Percentiles rank a stretch among this genome's conserved stretches.
phyloP scores from a whole-genome alignment of 2,888 invertebrate genomes.

The Parthenolecanium corni region DNA sequence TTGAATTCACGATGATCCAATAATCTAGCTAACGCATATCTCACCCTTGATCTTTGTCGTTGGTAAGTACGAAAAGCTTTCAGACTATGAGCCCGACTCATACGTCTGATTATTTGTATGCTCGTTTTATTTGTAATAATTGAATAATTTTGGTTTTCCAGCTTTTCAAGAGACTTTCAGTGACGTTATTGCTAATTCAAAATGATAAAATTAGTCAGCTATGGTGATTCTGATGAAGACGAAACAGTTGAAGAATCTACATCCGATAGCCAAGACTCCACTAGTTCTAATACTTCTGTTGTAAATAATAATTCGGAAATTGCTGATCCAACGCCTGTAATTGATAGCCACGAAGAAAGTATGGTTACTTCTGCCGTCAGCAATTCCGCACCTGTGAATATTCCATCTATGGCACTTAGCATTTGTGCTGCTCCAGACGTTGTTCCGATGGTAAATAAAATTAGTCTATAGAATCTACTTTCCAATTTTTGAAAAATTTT shows the following conservation, averaged over 20 bases:
- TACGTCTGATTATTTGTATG: too few species aligned
- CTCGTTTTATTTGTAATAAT: too few species aligned
- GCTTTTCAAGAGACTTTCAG: too few species aligned
- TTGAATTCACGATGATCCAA: too few species aligned
- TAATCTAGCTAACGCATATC: too few species aligned
- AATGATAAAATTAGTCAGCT: constrained; percentile 15
- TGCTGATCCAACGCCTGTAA: background rate
- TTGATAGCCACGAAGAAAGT: background rate
- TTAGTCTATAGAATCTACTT: background rate
- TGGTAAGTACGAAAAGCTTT: too few species aligned
- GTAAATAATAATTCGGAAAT: background rate
- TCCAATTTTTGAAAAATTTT: background rate
- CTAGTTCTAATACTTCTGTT: background rate
- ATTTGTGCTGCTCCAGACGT: constrained; percentile 61
- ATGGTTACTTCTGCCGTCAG: background rate
- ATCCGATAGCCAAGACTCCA: background rate
- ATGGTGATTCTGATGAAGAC: constrained; percentile 3
- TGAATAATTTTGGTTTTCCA: too few species aligned
- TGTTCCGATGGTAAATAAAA: constrained; percentile 55
- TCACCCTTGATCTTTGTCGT: too few species aligned
- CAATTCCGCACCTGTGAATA: constrained; percentile 1
- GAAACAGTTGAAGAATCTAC: background rate
- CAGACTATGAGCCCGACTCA: too few species aligned
- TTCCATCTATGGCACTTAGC: background rate
- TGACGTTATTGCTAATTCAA: too few species aligned